Conservation (phyloP, 2,113 vertebrate species). For the Ploceus nigricollis region DNA sequence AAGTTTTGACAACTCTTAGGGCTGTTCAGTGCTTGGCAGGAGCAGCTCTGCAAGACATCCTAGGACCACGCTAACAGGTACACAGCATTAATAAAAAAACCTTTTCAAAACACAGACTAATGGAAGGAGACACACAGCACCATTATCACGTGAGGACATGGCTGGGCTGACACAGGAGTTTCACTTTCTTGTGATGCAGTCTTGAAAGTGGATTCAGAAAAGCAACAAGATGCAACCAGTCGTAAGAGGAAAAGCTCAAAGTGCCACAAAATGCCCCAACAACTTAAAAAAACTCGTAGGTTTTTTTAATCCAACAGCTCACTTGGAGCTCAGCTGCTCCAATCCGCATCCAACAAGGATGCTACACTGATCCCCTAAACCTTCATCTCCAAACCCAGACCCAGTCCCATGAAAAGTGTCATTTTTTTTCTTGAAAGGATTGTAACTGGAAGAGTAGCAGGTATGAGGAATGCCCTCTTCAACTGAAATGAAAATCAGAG, state of each 20-base stretch:
- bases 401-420: background rate
- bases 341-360: background rate
- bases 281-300: fast-evolving
- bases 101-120: background rate
- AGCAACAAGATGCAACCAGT: background rate
- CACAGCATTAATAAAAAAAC: fast-evolving
- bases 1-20: background rate
- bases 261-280: background rate
- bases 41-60: background rate
- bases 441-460: background rate
- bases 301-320: background rate
- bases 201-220: background rate
- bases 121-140: background rate
- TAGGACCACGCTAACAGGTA: background rate
- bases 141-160: fast-evolving
- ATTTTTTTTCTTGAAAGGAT: background rate
- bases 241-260: background rate
- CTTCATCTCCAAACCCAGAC: background rate
- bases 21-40: background rate
- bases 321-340: background rate
- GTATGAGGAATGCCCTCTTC: background rate
- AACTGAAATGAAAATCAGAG: background rate
- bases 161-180: background rate
- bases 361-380: background rate
- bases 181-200: background rate